Percentiles rank a stretch among this genome's conserved stretches.
Evolutionary conservation across 2,888 invertebrate species (phyloP).

Genomic region (Gari tellinella): DNA sequence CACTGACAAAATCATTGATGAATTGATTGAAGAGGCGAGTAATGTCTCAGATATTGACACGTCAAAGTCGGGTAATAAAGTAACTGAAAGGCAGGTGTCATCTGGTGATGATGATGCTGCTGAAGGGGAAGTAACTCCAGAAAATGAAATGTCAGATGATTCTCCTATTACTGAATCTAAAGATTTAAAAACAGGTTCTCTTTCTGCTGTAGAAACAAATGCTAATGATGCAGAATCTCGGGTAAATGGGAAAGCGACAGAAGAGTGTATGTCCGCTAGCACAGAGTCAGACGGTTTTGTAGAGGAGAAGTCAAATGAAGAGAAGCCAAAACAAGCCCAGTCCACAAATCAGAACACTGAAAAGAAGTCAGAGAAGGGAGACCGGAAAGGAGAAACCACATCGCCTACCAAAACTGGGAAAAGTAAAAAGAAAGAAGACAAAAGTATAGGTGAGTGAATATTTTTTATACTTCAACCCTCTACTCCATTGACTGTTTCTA

Average conservation of each 20-base stretch:
- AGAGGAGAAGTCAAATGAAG: conserved; percentile 42
- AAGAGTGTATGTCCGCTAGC: conserved; percentile 59
- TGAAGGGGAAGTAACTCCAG: conserved; percentile 36
- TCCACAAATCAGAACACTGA: conserved; percentile 18
- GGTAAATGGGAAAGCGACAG: conserved; percentile 14
- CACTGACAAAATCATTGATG: conserved; percentile 50
- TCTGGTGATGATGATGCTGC: background rate
- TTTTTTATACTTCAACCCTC: no score
- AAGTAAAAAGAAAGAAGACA: conserved; percentile 79
- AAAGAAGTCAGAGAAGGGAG: conserved; percentile 14
- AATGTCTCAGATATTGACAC: background rate
- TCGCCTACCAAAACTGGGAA: conserved; percentile 57
- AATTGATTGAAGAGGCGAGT: conserved; percentile 23
- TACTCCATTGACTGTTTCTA: no score
- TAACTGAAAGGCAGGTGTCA: no score
- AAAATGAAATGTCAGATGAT: conserved; percentile 17
- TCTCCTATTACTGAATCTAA: conserved; percentile 9
- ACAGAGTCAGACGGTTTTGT: conserved; percentile 63
- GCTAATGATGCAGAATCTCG: conserved; percentile 23
- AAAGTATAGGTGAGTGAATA: conserved; percentile 76
- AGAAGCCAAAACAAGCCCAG: conserved; percentile 20
- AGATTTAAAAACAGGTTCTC: conserved; percentile 12
- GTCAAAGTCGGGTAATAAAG: background rate
- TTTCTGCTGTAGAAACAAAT: conserved; percentile 9
- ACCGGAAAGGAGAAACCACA: conserved; percentile 18